Conservation (phyloP, 2,797 vertebrate genomes). For the Poecilia wingei region DNA sequence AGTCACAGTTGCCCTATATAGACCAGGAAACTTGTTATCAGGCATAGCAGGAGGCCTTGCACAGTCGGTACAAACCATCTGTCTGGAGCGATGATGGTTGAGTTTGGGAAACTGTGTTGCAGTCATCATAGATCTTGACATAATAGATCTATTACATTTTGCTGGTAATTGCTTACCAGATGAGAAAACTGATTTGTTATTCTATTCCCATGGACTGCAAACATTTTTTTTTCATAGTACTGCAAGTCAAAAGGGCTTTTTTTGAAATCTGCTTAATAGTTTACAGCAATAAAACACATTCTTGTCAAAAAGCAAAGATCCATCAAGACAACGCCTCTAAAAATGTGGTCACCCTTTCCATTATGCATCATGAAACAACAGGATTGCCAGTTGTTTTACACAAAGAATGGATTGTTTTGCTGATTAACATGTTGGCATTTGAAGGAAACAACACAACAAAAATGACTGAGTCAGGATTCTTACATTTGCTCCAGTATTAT, state of each 20-base stretch:
- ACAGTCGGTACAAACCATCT: conserved; percentile 52
- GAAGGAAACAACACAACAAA: background rate
- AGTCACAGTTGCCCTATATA: conserved; percentile 41
- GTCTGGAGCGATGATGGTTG: conserved; percentile 35
- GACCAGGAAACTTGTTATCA: conserved; percentile 59
- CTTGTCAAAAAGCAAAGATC: background rate
- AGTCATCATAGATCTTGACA: conserved; percentile 10
- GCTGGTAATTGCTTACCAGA: background rate
- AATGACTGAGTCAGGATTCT: background rate
- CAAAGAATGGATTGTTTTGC: background rate
- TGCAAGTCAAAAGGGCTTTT: background rate
- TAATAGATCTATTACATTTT: conserved; percentile 7
- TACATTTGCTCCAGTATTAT: background rate
- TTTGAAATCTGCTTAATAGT: background rate
- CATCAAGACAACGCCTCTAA: background rate
- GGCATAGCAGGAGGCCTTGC: conserved; percentile 43
- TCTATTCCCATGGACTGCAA: background rate
- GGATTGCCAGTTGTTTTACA: background rate
- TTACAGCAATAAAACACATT: background rate
- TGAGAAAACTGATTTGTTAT: background rate
- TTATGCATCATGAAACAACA: background rate
- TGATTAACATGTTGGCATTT: background rate
- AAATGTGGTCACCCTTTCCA: background rate
- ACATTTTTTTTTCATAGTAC: background rate
- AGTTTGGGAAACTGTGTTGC: conserved; percentile 38